Evolutionary conservation across 2,113 vertebrate genomes (phyloP), one percentile per base, ranked within the genome.

Genomic region (Solea senegalensis): DNA sequence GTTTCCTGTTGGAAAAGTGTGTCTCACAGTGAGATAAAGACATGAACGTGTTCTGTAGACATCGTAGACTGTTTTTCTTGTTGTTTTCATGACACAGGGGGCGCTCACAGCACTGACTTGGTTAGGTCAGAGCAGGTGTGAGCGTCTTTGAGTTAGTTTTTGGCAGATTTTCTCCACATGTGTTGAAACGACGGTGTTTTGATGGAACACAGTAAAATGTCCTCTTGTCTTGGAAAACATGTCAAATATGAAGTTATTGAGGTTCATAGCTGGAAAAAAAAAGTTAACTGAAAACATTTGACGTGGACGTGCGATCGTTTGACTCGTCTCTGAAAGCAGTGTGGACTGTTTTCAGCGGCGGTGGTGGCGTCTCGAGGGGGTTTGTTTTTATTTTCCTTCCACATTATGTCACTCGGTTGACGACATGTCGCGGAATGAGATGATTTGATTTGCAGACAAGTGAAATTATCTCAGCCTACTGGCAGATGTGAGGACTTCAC

Each of bases 381-480:
- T 9, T 45, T 69, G 41, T 8, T 0, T 63, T 52, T 73, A 11
- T 43, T 51, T 27, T 44, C 48, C 8, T 2, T 26, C 26, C 51
- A 51, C 9, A 40, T 70, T 44, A 43, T 61, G n/a, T 65, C 54
- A 52, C 51, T 48, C 45, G 4, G 45, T 11, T 12, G 45, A 34
- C 34, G 34, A 34, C 48, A 70, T 54, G 49, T 54, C 0, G 1
- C 69, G 66, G 58, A 58, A 64, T 41, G 5, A 59, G 49, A 55
- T 64, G 11, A 82, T 74, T 57, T 26, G 49, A 45, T 51, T 59
- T 78, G 74, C 65, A 74, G 39, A 15, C n/a, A 26, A 5, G 6
- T 9, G 49, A 21, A 52, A 51, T 80, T n/a, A 50, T 68, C 54
- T 78, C 46, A 63, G 7, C 7, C 0, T 5, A 7, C 16, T 73